A percentile compares a stretch with the other conserved stretches of the same genome.
These are phyloP conservation scores for Agapornis roseicollis DNA, from an alignment of 2,113 vertebrate species.

Conservation along the genomic window DNA sequence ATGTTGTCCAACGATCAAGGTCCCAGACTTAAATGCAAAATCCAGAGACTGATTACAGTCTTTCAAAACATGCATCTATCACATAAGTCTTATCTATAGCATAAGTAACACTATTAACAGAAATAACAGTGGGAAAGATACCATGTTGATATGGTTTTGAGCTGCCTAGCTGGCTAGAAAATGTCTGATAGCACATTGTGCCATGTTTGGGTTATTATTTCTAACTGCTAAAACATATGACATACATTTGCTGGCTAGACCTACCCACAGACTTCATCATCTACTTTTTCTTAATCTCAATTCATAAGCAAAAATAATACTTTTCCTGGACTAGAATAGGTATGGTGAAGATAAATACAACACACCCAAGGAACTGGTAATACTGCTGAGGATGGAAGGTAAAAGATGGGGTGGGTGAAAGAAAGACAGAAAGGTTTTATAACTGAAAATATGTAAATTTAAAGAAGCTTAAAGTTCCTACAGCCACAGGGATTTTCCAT, in stretches of 20 bases:
- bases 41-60: background rate
- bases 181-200: fast-evolving
- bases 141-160: background rate
- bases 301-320: background rate
- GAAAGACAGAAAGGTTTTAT: background rate
- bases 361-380: background rate
- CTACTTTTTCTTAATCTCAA: background rate
- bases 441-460: background rate
- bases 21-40: background rate
- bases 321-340: background rate
- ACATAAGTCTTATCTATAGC: background rate
- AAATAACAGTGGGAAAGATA: background rate
- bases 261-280: background rate
- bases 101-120: background rate
- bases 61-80: background rate
- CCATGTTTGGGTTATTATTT: background rate
- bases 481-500: background rate
- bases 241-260: background rate
- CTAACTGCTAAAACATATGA: background rate
- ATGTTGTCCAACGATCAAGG: background rate
- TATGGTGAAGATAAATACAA: background rate
- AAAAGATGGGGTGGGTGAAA: background rate
- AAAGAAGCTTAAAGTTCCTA: background rate
- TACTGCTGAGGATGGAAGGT: background rate
- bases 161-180: background rate